These are phyloP conservation scores for Pseudachorutes palmiensis DNA, from an alignment of 1,140 invertebrate species.

Conservation along the genomic window DNA sequence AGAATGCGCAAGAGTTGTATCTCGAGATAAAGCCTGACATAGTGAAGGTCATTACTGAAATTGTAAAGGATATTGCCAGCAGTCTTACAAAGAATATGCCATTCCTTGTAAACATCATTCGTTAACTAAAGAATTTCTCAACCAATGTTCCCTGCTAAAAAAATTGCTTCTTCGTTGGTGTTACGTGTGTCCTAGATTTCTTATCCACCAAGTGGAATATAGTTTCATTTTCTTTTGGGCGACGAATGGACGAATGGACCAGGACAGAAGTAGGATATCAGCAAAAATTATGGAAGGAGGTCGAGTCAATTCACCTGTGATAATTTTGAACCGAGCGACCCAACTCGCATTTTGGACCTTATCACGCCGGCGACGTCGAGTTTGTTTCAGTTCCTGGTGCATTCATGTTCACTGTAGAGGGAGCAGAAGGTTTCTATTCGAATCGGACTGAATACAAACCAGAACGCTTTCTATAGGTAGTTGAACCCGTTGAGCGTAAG, in stretches of 20 bases:
- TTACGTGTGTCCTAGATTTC: no score
- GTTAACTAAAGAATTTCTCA: neutral
- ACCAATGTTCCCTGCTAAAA: neutral
- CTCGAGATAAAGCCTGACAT: constrained; percentile 19
- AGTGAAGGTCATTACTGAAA: constrained; percentile 9
- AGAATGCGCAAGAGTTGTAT: constrained; percentile 20
- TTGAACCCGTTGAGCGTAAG: neutral
- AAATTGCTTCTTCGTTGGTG: neutral
- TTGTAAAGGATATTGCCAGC: constrained; percentile 17
- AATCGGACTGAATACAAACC: neutral
- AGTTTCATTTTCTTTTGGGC: no score
- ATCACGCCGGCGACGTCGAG: neutral
- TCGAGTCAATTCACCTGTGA: neutral
- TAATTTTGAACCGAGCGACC: neutral
- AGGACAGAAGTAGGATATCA: neutral
- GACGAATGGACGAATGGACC: neutral
- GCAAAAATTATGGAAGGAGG: neutral
- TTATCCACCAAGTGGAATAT: no score
- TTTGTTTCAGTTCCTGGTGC: neutral
- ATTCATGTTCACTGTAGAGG: neutral
- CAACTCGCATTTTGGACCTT: neutral
- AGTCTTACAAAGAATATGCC: constrained; percentile 7
- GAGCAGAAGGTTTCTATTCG: neutral
- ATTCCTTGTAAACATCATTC: neutral
- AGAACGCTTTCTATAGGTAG: neutral